Evolutionary conservation across 1,140 invertebrate species (phyloP).

Genomic region (Lysiphlebus fabarum): DNA sequence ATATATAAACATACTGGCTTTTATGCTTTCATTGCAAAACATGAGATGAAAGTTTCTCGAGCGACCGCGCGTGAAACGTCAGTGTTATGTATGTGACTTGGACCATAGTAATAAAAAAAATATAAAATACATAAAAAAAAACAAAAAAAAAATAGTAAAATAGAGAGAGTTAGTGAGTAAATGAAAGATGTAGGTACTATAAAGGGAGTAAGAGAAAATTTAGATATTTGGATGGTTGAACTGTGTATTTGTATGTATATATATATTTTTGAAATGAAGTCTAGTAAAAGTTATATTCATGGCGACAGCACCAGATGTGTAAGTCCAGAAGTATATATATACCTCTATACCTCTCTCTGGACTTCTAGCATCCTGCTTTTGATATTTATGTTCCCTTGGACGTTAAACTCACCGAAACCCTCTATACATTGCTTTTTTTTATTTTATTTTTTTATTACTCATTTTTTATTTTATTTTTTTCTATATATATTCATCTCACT

Average conservation of each 20-base stretch:
- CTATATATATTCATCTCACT: not conserved
- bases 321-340: not conserved
- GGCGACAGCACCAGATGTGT: constrained; percentile 44
- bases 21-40: constrained; percentile 26
- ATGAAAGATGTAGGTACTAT: constrained; percentile 5
- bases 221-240: not conserved
- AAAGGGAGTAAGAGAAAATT: constrained; percentile 17
- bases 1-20: too few species aligned
- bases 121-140: too few species aligned
- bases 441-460: too few species aligned
- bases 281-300: constrained; percentile 37
- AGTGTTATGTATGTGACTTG: not conserved
- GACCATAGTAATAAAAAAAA: too few species aligned
- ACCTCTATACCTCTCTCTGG: constrained; percentile 26
- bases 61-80: constrained; percentile 6
- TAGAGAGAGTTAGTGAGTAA: constrained; percentile 10
- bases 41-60: constrained; percentile 37
- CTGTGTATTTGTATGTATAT: not conserved
- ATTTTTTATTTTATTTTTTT: constrained; percentile 9
- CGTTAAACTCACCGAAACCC: constrained; percentile 22
- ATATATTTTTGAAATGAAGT: not conserved
- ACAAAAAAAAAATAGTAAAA: not conserved
- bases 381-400: constrained; percentile 40
- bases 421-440: too few species aligned
- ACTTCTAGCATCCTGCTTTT: constrained; percentile 44